phyloP scores from a whole-genome alignment of 64 coral and sea anemone species.

The Catalaphyllia jardinei region DNA sequence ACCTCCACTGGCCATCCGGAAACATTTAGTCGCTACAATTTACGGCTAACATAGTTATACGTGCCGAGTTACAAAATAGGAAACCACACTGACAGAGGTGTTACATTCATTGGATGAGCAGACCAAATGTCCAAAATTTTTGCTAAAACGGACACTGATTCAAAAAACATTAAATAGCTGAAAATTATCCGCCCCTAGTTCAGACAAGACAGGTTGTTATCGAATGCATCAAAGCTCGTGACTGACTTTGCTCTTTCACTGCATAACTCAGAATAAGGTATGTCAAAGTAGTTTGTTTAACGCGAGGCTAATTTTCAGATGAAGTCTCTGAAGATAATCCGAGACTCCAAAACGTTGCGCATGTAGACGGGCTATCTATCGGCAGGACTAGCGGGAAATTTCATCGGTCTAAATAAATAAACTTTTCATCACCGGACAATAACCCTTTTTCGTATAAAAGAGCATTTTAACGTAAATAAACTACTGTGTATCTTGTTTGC shows the following conservation, averaged over 20 bases:
- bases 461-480: conserved; percentile 7
- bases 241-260: background rate
- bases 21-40: conserved; percentile 7
- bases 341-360: background rate
- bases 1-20: background rate
- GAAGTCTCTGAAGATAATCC: background rate
- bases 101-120: background rate
- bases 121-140: background rate
- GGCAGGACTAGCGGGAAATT: conserved; percentile 3
- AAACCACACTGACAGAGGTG: conserved; percentile 2
- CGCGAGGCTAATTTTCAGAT: no score
- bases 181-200: background rate
- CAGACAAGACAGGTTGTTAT: background rate
- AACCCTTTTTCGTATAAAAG: background rate
- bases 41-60: background rate
- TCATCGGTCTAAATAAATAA: conserved; percentile 3
- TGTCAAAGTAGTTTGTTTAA: background rate
- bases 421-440: background rate
- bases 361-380: background rate
- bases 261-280: background rate
- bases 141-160: background rate
- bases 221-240: background rate
- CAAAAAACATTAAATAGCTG: background rate
- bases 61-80: conserved; percentile 1
- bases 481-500: conserved; percentile 22